Percentiles rank a stretch among this genome's conserved stretches.
phyloP scores from a whole-genome alignment of 1,140 invertebrate genomes.

The Drosophila elegans region DNA sequence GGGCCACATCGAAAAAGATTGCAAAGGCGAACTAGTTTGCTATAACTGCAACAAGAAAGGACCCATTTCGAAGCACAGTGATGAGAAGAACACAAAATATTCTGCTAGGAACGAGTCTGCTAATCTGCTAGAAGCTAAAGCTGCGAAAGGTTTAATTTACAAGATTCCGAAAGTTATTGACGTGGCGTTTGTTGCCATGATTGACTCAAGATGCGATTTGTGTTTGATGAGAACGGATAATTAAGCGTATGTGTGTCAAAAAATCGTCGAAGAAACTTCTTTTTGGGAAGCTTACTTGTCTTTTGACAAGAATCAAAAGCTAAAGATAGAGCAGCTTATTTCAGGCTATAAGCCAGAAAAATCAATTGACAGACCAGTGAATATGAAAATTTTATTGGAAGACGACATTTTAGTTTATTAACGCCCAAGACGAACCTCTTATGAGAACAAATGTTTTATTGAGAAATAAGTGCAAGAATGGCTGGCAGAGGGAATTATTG shows the following conservation, averaged over 20 bases:
- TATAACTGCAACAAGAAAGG: slow-evolving; percentile 2
- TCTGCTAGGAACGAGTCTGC: not conserved
- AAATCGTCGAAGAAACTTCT: no score
- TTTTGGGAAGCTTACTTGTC: no score
- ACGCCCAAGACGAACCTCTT: not conserved
- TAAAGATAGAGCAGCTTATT: no score
- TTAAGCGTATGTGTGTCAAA: no score
- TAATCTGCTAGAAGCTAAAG: not conserved
- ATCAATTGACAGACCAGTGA: not conserved
- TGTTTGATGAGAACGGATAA: not conserved
- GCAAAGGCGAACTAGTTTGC: not conserved
- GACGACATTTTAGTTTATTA: not conserved
- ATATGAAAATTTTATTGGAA: not conserved
- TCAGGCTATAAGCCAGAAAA: not conserved
- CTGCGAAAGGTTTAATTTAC: not conserved
- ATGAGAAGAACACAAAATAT: not conserved
- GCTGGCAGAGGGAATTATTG: no score
- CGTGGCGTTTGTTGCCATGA: not conserved
- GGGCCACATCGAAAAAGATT: no score
- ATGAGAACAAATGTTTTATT: no score
- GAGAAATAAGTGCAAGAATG: no score
- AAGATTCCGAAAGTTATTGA: not conserved
- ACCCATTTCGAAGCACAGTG: not conserved
- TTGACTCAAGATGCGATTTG: not conserved
- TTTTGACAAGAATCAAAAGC: no score